phyloP scores from a whole-genome alignment of 2,113 vertebrate species.

The Amphiprion percula region DNA sequence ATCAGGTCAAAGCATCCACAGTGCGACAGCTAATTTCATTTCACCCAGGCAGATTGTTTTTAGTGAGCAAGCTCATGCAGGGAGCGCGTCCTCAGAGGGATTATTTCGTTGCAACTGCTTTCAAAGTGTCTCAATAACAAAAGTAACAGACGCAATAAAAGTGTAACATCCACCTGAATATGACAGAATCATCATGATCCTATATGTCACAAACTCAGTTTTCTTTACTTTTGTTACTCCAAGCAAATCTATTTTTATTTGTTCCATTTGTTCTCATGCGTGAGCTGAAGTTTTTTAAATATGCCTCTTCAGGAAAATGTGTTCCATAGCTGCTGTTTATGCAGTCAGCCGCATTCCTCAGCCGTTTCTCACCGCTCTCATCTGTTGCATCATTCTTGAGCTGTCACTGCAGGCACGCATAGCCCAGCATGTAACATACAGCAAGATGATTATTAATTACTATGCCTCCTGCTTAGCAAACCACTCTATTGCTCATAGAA shows the following conservation, averaged over 20 bases:
- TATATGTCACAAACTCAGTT: not conserved
- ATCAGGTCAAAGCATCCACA: not conserved
- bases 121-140: not conserved
- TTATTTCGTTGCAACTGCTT: not conserved
- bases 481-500: conserved; percentile 44
- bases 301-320: conserved; percentile 5
- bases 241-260: not conserved
- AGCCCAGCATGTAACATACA: conserved; percentile 57
- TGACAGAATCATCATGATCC: not conserved
- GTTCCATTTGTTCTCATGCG: not conserved
- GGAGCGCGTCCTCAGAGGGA: not conserved
- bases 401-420: conserved; percentile 58
- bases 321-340: conserved; percentile 31
- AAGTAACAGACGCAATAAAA: not conserved
- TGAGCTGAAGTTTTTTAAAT: not conserved
- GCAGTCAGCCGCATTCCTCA: conserved; percentile 30
- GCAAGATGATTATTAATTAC: conserved; percentile 68
- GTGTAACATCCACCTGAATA: not conserved
- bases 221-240: not conserved
- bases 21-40: not conserved
- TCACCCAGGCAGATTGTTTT: not conserved
- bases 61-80: conserved; percentile 5
- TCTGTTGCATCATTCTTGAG: conserved; percentile 57
- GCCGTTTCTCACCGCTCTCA: conserved; percentile 43
- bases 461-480: conserved; percentile 58